Evolutionary conservation across 2,113 vertebrate genomes (phyloP).

Genomic region (Corythaeola cristata): DNA sequence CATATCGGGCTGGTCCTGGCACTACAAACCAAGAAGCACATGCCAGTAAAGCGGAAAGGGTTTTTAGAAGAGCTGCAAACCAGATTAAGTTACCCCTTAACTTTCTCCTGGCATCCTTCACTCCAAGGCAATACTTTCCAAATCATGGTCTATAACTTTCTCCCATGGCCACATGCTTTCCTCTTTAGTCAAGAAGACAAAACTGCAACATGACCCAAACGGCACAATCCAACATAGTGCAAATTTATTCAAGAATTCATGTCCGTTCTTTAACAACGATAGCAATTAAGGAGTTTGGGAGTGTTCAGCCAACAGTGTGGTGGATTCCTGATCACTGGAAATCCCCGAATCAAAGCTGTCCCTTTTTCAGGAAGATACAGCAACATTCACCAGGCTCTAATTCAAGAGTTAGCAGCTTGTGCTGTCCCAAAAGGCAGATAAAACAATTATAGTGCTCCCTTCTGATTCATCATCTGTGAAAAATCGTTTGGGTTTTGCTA

Average conservation of each 20-base stretch:
- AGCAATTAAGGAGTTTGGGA: background rate
- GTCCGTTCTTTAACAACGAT: background rate
- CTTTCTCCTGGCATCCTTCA: background rate
- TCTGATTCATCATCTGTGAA: constrained; percentile 43
- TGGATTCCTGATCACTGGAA: background rate
- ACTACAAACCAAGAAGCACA: background rate
- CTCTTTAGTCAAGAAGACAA: background rate
- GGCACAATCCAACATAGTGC: background rate
- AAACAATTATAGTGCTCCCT: constrained; percentile 59
- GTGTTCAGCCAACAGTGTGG: background rate
- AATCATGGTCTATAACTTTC: background rate
- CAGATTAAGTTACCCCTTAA: background rate
- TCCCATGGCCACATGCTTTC: background rate
- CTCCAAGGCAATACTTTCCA: background rate
- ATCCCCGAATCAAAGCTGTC: background rate
- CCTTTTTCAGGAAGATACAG: background rate
- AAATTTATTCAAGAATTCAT: background rate
- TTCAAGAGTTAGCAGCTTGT: constrained; percentile 48
- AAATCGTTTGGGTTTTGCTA: constrained; percentile 12
- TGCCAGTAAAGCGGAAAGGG: background rate
- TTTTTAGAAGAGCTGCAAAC: background rate
- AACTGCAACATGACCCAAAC: background rate
- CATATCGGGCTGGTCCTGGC: background rate
- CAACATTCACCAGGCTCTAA: background rate
- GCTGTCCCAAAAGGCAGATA: constrained; percentile 52